A percentile compares a stretch with the other conserved stretches of the same genome.
phyloP scores from a whole-genome alignment of 2,797 vertebrate species.

The Gallinago solitaria region DNA sequence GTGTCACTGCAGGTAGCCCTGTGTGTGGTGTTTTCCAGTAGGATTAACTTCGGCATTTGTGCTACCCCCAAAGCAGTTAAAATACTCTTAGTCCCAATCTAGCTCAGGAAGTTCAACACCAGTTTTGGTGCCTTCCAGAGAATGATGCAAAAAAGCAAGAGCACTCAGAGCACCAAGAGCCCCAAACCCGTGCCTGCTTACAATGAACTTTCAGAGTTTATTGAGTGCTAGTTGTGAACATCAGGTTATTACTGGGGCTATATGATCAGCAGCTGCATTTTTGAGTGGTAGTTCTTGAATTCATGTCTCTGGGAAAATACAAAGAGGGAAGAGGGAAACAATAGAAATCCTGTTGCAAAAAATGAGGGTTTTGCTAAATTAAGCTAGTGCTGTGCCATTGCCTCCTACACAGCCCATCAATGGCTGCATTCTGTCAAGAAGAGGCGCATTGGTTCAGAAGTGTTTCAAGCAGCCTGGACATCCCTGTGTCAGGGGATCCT shows the following conservation, averaged over 20 bases:
- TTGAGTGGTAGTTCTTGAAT: background rate
- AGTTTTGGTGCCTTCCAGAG: background rate
- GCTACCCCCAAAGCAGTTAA: background rate
- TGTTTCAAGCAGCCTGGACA: background rate
- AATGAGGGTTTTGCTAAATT: background rate
- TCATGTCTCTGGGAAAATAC: background rate
- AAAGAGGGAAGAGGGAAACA: background rate
- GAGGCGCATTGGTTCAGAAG: background rate
- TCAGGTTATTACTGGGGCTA: background rate
- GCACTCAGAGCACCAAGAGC: background rate
- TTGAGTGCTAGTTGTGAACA: background rate
- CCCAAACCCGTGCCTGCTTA: background rate
- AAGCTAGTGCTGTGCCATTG: background rate
- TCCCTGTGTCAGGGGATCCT: background rate
- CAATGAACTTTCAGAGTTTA: background rate
- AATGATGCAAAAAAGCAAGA: background rate
- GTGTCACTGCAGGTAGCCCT: background rate
- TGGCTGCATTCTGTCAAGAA: background rate
- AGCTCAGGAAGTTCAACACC: background rate
- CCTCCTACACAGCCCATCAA: background rate
- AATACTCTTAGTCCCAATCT: background rate
- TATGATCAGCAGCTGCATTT: background rate
- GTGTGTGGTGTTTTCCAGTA: background rate
- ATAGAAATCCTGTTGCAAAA: background rate
- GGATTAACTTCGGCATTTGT: background rate